Conservation (phyloP, 2,113 vertebrate genomes). For the Lucifuga dentata region DNA sequence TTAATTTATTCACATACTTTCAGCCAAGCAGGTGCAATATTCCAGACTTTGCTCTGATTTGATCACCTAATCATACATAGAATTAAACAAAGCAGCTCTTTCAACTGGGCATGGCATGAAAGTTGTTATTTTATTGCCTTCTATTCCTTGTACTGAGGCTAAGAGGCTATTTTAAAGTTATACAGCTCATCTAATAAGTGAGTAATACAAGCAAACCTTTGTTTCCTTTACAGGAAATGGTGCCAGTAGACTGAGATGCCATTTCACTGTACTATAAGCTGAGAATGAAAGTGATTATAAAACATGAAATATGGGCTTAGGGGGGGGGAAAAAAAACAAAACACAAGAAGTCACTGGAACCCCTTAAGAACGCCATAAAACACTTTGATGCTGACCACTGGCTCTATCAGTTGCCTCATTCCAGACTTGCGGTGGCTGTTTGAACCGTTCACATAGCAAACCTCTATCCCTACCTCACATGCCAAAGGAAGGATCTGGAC, state of each 20-base stretch:
- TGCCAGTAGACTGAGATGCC: background rate
- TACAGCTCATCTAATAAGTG: constrained; percentile 15
- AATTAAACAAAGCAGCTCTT: background rate
- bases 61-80: background rate
- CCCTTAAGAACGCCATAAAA: background rate
- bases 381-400: background rate
- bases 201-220: constrained; percentile 9
- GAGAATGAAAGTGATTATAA: background rate
- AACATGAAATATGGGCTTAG: background rate
- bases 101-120: too few relatives aligned
- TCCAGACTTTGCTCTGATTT: background rate
- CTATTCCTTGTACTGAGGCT: too few relatives aligned
- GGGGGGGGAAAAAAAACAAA: background rate
- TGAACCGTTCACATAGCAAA: constrained; percentile 34
- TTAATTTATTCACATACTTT: background rate
- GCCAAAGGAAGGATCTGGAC: constrained; percentile 17
- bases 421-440: constrained; percentile 22
- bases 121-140: too few relatives aligned
- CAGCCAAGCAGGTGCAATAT: background rate
- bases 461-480: constrained; percentile 35
- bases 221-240: constrained; percentile 15
- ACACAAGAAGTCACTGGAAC: background rate
- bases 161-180: constrained; percentile 1
- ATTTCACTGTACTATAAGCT: constrained; percentile 12
- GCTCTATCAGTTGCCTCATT: constrained; percentile 37